Evolutionary conservation across 2,113 vertebrate species (phyloP).

Genomic region (Pteruthius melanotis): DNA sequence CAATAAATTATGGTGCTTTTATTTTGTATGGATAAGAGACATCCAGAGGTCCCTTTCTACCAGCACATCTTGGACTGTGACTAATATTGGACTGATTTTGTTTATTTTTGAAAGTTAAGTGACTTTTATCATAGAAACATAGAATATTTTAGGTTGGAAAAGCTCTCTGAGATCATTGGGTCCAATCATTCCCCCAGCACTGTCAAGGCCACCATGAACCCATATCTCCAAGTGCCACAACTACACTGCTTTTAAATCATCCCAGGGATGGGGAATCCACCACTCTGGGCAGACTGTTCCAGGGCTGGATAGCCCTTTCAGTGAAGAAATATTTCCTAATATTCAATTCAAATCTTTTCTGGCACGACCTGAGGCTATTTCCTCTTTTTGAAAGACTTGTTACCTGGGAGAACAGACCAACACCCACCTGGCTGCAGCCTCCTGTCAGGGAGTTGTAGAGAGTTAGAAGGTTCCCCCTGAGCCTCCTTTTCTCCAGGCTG

Average conservation of each 20-base stretch:
- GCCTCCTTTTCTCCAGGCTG: background rate
- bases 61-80: background rate
- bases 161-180: background rate
- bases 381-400: background rate
- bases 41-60: background rate
- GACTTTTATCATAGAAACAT: background rate
- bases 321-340: background rate
- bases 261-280: background rate
- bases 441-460: background rate
- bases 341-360: background rate
- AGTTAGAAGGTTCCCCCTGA: background rate
- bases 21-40: background rate
- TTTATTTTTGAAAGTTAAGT: background rate
- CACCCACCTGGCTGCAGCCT: background rate
- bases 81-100: background rate
- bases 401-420: background rate
- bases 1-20: background rate
- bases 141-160: background rate
- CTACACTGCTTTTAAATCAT: background rate
- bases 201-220: background rate
- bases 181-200: background rate
- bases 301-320: background rate
- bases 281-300: background rate
- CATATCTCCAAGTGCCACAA: background rate
- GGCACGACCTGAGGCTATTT: background rate